phyloP scores from a whole-genome alignment of 2,113 vertebrate genomes.

The Trachemys scripta region DNA sequence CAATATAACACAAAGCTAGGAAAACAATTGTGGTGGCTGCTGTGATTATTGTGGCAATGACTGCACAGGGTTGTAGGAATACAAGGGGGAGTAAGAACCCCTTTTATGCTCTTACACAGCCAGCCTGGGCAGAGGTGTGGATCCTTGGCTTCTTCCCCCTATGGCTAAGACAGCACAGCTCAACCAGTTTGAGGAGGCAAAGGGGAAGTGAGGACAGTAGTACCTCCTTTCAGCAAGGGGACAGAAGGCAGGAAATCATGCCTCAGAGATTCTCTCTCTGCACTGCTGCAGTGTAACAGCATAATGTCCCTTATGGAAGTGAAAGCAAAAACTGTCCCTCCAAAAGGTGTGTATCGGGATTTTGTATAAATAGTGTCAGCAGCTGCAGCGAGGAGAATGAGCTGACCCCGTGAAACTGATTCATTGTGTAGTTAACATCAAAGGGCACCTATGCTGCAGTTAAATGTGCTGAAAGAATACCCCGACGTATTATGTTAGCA shows the following conservation, averaged over 20 bases:
- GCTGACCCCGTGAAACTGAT: background rate
- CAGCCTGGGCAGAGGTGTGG: background rate
- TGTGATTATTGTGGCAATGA: background rate
- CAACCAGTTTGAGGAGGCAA: background rate
- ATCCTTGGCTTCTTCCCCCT: background rate
- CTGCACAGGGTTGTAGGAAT: background rate
- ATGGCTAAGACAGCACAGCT: background rate
- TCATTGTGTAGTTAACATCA: background rate
- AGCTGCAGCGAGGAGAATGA: background rate
- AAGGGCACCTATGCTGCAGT: background rate
- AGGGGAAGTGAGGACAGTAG: background rate
- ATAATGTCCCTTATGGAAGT: background rate
- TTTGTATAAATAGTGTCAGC: background rate
- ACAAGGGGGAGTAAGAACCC: background rate
- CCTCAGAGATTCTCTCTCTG: background rate
- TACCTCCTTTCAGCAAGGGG: background rate
- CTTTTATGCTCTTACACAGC: background rate
- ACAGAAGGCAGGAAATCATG: background rate
- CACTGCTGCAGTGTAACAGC: background rate
- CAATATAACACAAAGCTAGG: background rate
- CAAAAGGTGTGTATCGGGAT: background rate
- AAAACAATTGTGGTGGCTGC: background rate
- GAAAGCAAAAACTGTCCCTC: background rate
- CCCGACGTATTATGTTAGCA: background rate
- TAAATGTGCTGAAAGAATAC: background rate